A percentile compares a stretch with the other conserved stretches of the same genome.
Conservation (phyloP, 2,113 vertebrate genomes). For the Hypocryptadius cinnamomeus region DNA sequence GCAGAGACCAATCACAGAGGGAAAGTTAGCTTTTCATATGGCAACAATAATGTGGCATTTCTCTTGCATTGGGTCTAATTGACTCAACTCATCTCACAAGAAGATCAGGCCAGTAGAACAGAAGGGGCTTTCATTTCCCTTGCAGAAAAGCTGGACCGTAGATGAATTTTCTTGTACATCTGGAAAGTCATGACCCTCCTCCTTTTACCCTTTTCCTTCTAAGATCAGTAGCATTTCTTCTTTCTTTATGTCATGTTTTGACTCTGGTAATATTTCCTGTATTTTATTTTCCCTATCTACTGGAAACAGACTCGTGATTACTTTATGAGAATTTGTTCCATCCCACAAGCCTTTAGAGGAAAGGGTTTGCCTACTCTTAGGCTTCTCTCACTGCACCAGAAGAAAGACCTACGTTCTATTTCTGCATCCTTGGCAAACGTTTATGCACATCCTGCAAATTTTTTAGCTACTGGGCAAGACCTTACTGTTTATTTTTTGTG, state of each 20-base stretch:
- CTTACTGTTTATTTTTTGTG: neutral
- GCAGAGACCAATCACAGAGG: neutral
- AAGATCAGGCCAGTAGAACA: neutral
- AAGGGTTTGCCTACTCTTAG: neutral
- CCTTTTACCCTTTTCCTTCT: neutral
- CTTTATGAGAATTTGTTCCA: neutral
- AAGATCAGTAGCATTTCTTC: neutral
- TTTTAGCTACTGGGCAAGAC: neutral
- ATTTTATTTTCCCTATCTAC: neutral
- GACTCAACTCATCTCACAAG: neutral
- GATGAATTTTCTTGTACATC: neutral
- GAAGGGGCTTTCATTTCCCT: neutral
- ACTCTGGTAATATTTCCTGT: neutral
- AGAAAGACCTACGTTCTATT: neutral
- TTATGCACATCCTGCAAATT: neutral
- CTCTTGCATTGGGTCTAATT: neutral
- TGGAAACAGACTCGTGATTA: neutral
- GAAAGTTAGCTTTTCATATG: neutral
- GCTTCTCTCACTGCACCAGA: neutral
- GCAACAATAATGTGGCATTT: neutral
- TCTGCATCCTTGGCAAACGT: neutral
- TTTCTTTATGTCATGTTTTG: neutral
- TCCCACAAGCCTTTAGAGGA: neutral
- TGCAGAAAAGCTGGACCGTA: neutral
- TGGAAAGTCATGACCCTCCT: neutral